These are phyloP conservation scores for Epizoanthus scotinus DNA, from an alignment of 92 coral and sea anemone species.

Conservation along the genomic window DNA sequence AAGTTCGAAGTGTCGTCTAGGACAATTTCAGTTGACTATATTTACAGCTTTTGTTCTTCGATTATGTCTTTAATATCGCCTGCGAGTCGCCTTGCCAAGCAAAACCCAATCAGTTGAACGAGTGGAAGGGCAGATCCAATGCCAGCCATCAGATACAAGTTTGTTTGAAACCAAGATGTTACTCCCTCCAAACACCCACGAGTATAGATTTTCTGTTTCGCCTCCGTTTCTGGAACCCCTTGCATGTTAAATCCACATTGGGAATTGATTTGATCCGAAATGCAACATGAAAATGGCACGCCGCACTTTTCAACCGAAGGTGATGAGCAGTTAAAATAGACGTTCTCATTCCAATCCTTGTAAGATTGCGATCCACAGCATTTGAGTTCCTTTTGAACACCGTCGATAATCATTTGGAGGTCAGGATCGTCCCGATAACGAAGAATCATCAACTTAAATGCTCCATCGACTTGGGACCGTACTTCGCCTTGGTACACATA, in stretches of 20 bases:
- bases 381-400: slow-evolving; percentile 75
- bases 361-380: slow-evolving; percentile 84
- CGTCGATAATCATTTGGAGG: slow-evolving; percentile 77
- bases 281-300: slow-evolving; percentile 93
- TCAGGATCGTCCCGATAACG: slow-evolving; percentile 92
- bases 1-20: neutral
- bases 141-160: slow-evolving; percentile 77
- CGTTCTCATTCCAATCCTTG: slow-evolving; percentile 85
- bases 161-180: slow-evolving; percentile 78
- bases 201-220: slow-evolving; percentile 53
- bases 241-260: slow-evolving; percentile 89
- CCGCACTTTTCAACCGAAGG: slow-evolving; percentile 82
- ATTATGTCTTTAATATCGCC: slow-evolving; percentile 77
- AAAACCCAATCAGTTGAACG: slow-evolving; percentile 75
- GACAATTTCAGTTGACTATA: neutral
- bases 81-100: slow-evolving; percentile 66
- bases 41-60: slow-evolving; percentile 40
- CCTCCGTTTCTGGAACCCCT: slow-evolving; percentile 49
- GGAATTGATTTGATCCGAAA: slow-evolving; percentile 77
- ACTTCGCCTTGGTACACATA: slow-evolving; percentile 81
- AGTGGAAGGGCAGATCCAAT: slow-evolving; percentile 70
- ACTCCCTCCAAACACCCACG: slow-evolving; percentile 87
- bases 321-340: slow-evolving; percentile 87
- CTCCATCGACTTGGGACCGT: slow-evolving; percentile 66
- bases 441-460: slow-evolving; percentile 72